Base-by-base conservation (phyloP, 2,113 vertebrate species). In the Brachyhypopomus occidentalis region DNA sequence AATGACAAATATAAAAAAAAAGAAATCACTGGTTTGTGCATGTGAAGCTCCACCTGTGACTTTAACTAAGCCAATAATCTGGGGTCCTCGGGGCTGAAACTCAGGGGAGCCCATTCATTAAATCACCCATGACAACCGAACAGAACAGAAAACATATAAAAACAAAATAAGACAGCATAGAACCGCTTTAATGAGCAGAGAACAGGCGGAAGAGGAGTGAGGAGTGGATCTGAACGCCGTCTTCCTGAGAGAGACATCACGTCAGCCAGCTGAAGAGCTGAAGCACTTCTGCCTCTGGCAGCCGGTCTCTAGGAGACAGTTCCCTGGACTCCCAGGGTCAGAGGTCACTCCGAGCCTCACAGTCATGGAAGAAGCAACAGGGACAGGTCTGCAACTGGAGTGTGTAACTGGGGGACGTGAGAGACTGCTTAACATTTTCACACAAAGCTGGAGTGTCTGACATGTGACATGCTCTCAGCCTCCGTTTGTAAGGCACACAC, bases 341-440 rank as follows among this genome's bases (percentile, higher is more conserved):
- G 41, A 19, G 62, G 25, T 66, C 48, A n/a, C 14, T 20, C 8
- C 11, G 38, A 77, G 25, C 62, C 30, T 34, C 34, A 71, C 67
- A 71, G 34, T 48, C 59, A 79, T 71, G 64, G 69, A 52, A n/a
- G 23, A 34, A 60, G 22, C 52, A 79, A 66, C 30, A 70, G 64
- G 30, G n/a, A 41, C 5, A 70, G 64, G 0, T 9, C 22, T 12
- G 55, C 20, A 17, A 48, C 19, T 17, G 60, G 23, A 66, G 16
- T 2, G 27, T 60, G 1, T 27, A 30, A 64, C 62, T 67, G 16
- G 62, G 63, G 59, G 36, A 77, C 17, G 38, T 23, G 22, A 19
- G 17, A 22, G 62, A 34, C 14, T 75, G 59, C 9, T 22, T 48
- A 6, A 56, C 16, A 5, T 38, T 52, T 67, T 64, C 25, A 64